A percentile compares a stretch with the other conserved stretches of the same genome.
Conservation (phyloP, 2,113 vertebrate species). For the Centropus unirufus region DNA sequence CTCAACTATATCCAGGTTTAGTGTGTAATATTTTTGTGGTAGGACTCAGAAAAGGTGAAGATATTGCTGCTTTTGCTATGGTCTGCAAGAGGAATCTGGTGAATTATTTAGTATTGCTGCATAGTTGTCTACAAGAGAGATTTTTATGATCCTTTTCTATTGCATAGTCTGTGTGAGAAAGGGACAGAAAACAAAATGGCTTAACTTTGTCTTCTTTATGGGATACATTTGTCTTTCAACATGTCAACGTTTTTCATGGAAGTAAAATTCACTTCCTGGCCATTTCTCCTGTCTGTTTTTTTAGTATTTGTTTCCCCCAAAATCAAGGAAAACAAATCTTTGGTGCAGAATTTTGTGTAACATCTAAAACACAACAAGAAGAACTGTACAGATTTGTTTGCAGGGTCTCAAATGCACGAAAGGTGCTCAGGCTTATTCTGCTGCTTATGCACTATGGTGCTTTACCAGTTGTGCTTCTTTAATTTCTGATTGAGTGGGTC, state of each 20-base stretch:
- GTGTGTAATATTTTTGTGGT: neutral
- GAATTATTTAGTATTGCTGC: constrained; percentile 27
- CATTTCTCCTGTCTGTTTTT: neutral
- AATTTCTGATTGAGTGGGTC: constrained; percentile 58
- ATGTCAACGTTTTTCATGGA: neutral
- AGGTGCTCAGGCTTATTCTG: neutral
- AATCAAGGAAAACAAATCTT: neutral
- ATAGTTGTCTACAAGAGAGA: neutral
- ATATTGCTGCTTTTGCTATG: neutral
- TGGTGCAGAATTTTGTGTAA: neutral
- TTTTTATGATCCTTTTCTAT: constrained; percentile 7
- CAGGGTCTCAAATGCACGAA: neutral
- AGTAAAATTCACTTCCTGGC: constrained; percentile 16
- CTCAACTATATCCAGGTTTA: neutral
- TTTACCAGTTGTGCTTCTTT: neutral
- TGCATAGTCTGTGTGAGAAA: constrained; percentile 19
- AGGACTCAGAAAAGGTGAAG: neutral
- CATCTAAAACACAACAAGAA: neutral
- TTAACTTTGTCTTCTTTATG: constrained; percentile 16
- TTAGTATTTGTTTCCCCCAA: neutral
- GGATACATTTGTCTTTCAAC: neutral
- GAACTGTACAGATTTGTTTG: neutral
- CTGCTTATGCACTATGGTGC: neutral
- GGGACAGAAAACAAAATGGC: neutral
- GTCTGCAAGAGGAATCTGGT: neutral